A percentile compares a stretch with the other conserved stretches of the same genome.
Evolutionary conservation across 2,113 vertebrate species (phyloP).

Genomic region (Anseranas semipalmata): DNA sequence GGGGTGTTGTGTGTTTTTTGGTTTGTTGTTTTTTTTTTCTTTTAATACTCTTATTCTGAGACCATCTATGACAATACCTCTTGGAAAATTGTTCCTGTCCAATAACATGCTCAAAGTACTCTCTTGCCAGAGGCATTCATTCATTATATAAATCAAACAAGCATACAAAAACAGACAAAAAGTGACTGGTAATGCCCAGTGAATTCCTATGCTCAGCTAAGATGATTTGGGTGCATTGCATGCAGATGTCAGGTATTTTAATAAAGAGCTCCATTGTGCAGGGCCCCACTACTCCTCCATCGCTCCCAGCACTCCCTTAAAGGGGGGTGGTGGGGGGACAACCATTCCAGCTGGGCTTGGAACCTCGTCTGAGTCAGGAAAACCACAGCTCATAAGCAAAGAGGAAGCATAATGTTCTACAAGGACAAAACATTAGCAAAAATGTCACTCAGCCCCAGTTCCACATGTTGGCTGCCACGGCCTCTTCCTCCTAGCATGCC

Average conservation of each 20-base stretch:
- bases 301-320: constrained; percentile 77
- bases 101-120: constrained; percentile 71
- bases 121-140: constrained; percentile 78
- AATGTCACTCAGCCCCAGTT: constrained; percentile 97
- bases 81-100: constrained; percentile 72
- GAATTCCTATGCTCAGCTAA: constrained; percentile 80
- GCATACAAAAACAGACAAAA: constrained; percentile 73
- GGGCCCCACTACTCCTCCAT: constrained; percentile 73
- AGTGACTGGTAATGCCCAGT: constrained; percentile 79
- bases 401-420: constrained; percentile 99
- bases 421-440: constrained; percentile 99
- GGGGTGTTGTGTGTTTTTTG: not conserved
- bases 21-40: not conserved
- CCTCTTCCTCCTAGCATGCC: constrained; percentile 88
- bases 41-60: constrained; percentile 46
- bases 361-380: constrained; percentile 97
- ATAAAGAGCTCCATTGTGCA: constrained; percentile 89
- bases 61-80: constrained; percentile 71
- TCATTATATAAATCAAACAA: constrained; percentile 86
- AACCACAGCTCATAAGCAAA: constrained; percentile 98
- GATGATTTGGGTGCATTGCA: constrained; percentile 82
- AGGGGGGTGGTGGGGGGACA: constrained; percentile 77
- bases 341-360: constrained; percentile 98
- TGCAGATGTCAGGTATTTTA: constrained; percentile 91
- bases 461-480: constrained; percentile 94